Percentiles rank a stretch among this genome's conserved stretches.
Evolutionary conservation across 1,140 invertebrate species (phyloP).

Genomic region (Zaprionus africanus): DNA sequence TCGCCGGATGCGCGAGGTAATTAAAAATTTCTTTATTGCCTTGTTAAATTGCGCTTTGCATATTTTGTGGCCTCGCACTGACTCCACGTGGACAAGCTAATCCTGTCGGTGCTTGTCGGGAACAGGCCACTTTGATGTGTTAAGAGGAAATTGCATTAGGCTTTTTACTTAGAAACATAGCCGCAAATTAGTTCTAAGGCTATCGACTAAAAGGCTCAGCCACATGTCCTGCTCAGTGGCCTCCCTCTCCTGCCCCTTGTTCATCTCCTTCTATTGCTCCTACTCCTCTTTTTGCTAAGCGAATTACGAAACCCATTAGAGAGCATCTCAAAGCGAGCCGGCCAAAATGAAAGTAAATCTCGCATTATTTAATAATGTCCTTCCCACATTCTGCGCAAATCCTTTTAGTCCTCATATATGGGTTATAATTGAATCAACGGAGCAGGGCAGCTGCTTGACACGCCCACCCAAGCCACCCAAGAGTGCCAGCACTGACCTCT

Average conservation of each 20-base stretch:
- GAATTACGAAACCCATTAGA: constrained; percentile 74
- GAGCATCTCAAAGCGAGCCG: constrained; percentile 15
- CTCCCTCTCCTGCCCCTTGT: not conserved
- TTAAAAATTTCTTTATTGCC: constrained; percentile 68
- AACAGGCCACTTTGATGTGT: constrained; percentile 43
- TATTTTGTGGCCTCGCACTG: constrained; percentile 57
- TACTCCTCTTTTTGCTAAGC: constrained; percentile 44
- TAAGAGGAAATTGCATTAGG: constrained; percentile 52
- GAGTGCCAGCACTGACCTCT: constrained; percentile 50
- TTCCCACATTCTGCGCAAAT: constrained; percentile 46
- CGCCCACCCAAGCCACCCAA: constrained; percentile 15
- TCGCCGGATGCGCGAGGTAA: constrained; percentile 67
- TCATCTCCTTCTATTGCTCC: not conserved
- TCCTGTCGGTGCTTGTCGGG: constrained; percentile 7
- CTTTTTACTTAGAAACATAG: constrained; percentile 17
- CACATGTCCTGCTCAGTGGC: not conserved
- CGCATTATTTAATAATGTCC: constrained; percentile 66
- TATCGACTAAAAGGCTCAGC: constrained; percentile 36
- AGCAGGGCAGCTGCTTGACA: constrained; percentile 11
- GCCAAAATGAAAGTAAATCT: constrained; percentile 44
- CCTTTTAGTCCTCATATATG: constrained; percentile 65
- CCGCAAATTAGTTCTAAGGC: constrained; percentile 71
- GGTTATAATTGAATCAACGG: constrained; percentile 66
- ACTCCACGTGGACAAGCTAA: not conserved
- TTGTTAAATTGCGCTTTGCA: constrained; percentile 71